Conservation (phyloP, 2,113 vertebrate genomes). For the Paradisaea rubra region DNA sequence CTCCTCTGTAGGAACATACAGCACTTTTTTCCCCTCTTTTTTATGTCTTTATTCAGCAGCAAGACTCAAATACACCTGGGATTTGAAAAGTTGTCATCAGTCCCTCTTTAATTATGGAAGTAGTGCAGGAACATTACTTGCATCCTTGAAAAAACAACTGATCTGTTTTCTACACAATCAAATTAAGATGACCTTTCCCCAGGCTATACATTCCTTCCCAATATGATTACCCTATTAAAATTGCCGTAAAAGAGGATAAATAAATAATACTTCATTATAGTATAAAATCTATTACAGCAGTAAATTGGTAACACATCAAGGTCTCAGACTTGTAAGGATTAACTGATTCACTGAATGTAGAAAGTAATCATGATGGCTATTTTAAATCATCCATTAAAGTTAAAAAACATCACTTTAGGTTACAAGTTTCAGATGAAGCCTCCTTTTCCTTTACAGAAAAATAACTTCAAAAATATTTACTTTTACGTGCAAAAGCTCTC, state of each 20-base stretch:
- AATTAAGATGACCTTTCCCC: background rate
- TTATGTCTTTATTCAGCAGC: background rate
- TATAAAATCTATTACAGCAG: background rate
- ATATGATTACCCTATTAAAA: background rate
- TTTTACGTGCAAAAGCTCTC: background rate
- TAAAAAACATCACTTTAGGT: background rate
- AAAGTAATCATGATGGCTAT: background rate
- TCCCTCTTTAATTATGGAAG: background rate
- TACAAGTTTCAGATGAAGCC: background rate
- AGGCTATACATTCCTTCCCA: background rate
- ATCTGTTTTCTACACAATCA: background rate
- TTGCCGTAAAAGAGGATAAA: background rate
- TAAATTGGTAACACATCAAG: background rate
- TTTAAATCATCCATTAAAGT: background rate
- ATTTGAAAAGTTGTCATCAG: background rate
- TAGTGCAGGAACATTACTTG: background rate
- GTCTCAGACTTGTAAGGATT: background rate
- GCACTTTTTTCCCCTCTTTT: accelerated
- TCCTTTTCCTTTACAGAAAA: background rate
- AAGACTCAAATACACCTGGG: background rate
- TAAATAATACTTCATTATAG: background rate
- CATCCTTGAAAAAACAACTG: background rate
- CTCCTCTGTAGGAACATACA: background rate
- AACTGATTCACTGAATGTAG: background rate
- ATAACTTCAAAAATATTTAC: background rate